Evolutionary conservation across 2,113 vertebrate genomes (phyloP).

Genomic region (Puma concolor): DNA sequence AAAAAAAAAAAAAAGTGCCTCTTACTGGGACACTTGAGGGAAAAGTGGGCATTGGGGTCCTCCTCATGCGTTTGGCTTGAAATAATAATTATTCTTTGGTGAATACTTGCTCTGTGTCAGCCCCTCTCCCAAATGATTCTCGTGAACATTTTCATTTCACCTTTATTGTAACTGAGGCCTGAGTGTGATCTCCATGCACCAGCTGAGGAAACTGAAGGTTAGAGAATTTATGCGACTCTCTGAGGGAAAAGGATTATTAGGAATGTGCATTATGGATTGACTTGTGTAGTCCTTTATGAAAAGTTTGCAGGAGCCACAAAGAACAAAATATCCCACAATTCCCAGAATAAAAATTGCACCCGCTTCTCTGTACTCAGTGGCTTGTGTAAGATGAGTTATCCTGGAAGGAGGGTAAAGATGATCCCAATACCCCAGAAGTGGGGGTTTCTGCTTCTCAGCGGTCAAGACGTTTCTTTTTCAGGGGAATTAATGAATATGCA

Average conservation of each 20-base stretch:
- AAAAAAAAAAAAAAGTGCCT: neutral
- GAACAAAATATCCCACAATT: neutral
- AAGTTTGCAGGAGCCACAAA: neutral
- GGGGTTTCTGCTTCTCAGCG: neutral
- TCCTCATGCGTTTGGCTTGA: neutral
- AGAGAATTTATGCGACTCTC: neutral
- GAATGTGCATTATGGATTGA: neutral
- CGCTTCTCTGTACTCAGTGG: neutral
- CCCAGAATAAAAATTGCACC: neutral
- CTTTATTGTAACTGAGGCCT: neutral
- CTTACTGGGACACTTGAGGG: neutral
- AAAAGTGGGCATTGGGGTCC: neutral
- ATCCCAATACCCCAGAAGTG: neutral
- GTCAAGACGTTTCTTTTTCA: neutral
- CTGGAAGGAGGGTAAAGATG: neutral
- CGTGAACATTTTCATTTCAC: neutral
- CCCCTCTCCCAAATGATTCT: neutral
- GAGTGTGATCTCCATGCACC: neutral
- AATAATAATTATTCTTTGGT: neutral
- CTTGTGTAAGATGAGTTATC: neutral
- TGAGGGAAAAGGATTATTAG: neutral
- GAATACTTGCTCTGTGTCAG: neutral
- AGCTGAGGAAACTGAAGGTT: neutral
- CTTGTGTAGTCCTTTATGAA: neutral
- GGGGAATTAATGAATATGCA: neutral